Percentiles rank a stretch among this genome's conserved stretches.
These are phyloP conservation scores for Podocnemis expansa DNA, from an alignment of 2,113 vertebrate species.

Conservation along the genomic window DNA sequence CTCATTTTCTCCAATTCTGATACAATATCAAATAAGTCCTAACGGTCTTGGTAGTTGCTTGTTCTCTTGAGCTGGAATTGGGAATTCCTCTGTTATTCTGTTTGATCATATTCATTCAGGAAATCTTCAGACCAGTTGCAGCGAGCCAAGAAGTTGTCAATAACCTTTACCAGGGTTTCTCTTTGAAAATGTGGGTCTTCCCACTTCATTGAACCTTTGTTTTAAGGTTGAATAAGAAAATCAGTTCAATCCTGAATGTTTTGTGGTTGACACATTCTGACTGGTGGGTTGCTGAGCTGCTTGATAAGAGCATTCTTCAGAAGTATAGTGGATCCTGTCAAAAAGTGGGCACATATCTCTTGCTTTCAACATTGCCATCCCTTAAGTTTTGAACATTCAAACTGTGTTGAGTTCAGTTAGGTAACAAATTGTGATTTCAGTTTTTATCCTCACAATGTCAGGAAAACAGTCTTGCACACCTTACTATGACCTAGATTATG, in stretches of 20 bases:
- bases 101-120: not conserved
- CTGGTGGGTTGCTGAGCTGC: too few species aligned
- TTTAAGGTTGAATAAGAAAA: too few species aligned
- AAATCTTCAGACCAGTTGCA: rapidly evolving
- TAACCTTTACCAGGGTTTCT: too few species aligned
- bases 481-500: too few species aligned
- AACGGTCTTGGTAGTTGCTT: not conserved
- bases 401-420: not conserved
- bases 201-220: too few species aligned
- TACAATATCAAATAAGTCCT: not conserved
- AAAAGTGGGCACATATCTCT: not conserved
- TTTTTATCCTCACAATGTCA: not conserved
- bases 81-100: not conserved
- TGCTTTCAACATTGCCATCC: not conserved
- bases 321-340: not conserved
- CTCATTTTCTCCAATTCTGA: not conserved
- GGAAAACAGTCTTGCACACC: too few species aligned
- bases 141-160: too few species aligned
- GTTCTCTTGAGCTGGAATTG: not conserved
- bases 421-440: not conserved
- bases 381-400: not conserved
- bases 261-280: too few species aligned
- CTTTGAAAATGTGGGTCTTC: too few species aligned
- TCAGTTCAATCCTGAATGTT: too few species aligned
- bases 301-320: not conserved